Evolutionary conservation across 2,113 vertebrate genomes (phyloP).

Genomic region (Lophotis ruficrista): DNA sequence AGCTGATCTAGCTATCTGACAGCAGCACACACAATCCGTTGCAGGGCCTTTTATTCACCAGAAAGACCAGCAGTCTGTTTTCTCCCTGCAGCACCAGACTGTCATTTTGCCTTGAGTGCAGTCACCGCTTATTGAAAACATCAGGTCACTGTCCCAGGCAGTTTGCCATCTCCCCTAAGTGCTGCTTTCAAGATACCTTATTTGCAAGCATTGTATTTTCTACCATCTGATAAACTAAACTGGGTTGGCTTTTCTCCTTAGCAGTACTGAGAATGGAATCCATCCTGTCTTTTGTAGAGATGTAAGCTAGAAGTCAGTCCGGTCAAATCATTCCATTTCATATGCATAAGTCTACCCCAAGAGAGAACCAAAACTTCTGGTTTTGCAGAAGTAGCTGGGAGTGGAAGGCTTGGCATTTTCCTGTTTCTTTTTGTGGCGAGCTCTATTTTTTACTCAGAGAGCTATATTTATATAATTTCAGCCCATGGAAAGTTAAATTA

Average conservation of each 20-base stretch:
- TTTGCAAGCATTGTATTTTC: neutral
- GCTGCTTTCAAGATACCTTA: neutral
- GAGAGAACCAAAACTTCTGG: slow-evolving; percentile 13
- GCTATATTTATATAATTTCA: neutral
- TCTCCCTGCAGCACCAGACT: neutral
- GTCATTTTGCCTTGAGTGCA: neutral
- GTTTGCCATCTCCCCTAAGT: neutral
- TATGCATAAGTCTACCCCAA: neutral
- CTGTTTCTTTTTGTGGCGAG: neutral
- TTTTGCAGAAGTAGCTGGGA: slow-evolving; percentile 34
- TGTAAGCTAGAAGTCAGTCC: neutral
- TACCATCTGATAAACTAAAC: neutral
- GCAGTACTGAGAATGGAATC: neutral
- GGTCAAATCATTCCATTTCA: neutral
- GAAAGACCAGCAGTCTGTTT: neutral
- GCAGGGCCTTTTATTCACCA: neutral
- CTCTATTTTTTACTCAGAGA: neutral
- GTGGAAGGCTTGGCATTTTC: slow-evolving; percentile 7
- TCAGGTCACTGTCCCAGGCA: slow-evolving; percentile 30
- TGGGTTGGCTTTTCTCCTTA: neutral
- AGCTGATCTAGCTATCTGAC: neutral
- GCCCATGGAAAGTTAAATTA: neutral
- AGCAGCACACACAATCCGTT: neutral
- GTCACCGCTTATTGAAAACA: neutral
- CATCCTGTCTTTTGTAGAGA: neutral